These are phyloP conservation scores for Hippocampus barbouri DNA, from an alignment of 2,113 vertebrate species.

Conservation along the genomic window DNA sequence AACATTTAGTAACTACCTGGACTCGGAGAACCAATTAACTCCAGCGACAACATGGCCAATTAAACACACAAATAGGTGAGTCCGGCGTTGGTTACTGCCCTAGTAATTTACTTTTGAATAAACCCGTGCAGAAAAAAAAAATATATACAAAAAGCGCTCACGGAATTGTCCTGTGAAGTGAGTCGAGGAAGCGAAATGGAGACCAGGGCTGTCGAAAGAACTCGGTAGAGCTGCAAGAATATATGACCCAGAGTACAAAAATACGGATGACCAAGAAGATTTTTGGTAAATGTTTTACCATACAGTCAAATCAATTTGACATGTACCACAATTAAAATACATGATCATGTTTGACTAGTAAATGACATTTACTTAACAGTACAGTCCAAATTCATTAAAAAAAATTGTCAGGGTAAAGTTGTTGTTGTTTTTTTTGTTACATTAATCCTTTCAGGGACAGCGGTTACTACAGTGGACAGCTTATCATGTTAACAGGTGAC, in stretches of 20 bases:
- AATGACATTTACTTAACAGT: too few relatives aligned
- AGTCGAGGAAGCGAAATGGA: conserved; percentile 12
- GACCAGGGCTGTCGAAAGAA: not conserved
- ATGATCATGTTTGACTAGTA: too few relatives aligned
- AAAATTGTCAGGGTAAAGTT: too few relatives aligned
- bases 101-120: conserved; percentile 68
- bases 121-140: conserved; percentile 77
- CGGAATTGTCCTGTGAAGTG: conserved; percentile 53
- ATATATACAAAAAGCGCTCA: conserved; percentile 26
- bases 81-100: conserved; percentile 74
- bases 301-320: too few relatives aligned
- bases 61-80: conserved; percentile 99
- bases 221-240: conserved; percentile 12
- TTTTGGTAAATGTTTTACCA: too few relatives aligned
- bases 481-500: too few relatives aligned
- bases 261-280: not conserved
- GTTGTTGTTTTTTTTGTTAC: too few relatives aligned
- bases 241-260: not conserved
- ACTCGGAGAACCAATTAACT: conserved; percentile 99
- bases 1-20: conserved; percentile 99
- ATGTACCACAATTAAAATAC: too few relatives aligned
- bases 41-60: conserved; percentile 98
- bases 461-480: too few relatives aligned
- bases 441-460: too few relatives aligned
- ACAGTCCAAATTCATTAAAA: too few relatives aligned